Evolutionary conservation across 2,888 invertebrate genomes (phyloP).

Genomic region (Agriotes lineatus): DNA sequence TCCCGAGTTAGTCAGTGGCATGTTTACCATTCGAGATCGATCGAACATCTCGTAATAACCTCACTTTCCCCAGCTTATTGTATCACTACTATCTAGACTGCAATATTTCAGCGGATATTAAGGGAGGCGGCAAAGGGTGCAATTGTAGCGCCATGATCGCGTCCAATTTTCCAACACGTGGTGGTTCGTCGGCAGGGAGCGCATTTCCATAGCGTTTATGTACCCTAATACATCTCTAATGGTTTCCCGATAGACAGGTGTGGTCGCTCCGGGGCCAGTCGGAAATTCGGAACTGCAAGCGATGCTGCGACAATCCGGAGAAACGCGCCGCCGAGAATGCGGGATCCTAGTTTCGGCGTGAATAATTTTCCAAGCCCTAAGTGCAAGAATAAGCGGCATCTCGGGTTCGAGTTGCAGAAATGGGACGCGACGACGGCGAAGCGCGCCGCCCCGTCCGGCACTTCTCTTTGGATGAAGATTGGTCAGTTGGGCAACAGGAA

Average conservation of each 20-base stretch:
- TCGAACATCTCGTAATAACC: too few relatives aligned
- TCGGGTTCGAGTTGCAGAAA: too few relatives aligned
- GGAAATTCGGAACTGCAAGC: conserved; percentile 39
- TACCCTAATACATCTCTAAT: conserved; percentile 55
- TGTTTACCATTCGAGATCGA: too few relatives aligned
- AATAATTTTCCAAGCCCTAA: conserved; percentile 13
- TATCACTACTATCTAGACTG: too few relatives aligned
- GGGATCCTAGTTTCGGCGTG: conserved; percentile 9
- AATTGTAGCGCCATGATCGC: conserved; percentile 30
- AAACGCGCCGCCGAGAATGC: conserved; percentile 13
- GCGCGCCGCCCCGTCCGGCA: background rate
- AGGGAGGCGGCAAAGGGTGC: conserved; percentile 15
- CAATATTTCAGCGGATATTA: conserved; percentile 37
- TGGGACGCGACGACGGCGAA: too few relatives aligned
- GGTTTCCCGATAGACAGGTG: conserved; percentile 56
- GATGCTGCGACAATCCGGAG: conserved; percentile 31
- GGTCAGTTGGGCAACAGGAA: conserved; percentile 40
- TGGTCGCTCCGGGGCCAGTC: conserved; percentile 39
- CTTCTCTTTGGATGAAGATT: conserved; percentile 32
- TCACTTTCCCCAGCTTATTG: too few relatives aligned
- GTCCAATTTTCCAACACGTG: conserved; percentile 40
- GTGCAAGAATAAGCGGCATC: too few relatives aligned
- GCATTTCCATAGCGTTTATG: conserved; percentile 50
- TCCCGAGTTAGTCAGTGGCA: too few relatives aligned
- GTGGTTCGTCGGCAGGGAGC: conserved; percentile 32